These are phyloP conservation scores for Oxyura jamaicensis DNA, from an alignment of 2,113 vertebrate species.

Conservation along the genomic window DNA sequence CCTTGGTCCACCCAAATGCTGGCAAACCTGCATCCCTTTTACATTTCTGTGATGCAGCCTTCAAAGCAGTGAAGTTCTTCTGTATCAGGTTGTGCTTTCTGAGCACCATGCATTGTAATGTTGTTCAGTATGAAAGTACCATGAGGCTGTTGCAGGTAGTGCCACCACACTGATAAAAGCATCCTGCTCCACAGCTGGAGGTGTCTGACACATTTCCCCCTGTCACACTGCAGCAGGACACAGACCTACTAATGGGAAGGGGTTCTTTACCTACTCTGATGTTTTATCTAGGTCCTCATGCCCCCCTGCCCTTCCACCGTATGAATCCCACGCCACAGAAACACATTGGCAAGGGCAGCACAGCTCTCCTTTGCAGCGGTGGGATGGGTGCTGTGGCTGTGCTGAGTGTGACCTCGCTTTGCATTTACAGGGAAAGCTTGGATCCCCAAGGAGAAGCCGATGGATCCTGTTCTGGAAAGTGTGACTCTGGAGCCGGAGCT, in stretches of 20 bases:
- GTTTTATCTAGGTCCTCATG: not conserved
- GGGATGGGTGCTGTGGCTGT: not conserved
- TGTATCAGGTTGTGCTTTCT: not conserved
- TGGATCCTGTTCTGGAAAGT: constrained; percentile 91
- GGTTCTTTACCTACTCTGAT: not conserved
- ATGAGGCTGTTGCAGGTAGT: accelerated
- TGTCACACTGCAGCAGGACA: accelerated
- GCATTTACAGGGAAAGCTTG: constrained; percentile 87
- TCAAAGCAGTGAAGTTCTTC: not conserved
- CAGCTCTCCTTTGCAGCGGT: not conserved
- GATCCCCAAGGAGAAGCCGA: constrained; percentile 89
- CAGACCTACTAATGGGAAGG: not conserved
- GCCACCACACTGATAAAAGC: accelerated
- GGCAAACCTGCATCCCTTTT: not conserved
- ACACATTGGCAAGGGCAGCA: not conserved
- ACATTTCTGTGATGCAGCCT: not conserved
- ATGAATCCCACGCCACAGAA: not conserved
- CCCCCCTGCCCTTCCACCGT: not conserved
- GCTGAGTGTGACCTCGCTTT: constrained; percentile 3
- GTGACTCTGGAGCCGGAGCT: constrained; percentile 95
- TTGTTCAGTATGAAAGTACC: accelerated
- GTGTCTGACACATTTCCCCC: not conserved
- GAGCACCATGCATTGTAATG: not conserved
- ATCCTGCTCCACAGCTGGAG: not conserved
- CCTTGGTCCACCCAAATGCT: not conserved